These are phyloP conservation scores for Drosophila borborema DNA, from an alignment of 2,888 invertebrate genomes.

Conservation along the genomic window DNA sequence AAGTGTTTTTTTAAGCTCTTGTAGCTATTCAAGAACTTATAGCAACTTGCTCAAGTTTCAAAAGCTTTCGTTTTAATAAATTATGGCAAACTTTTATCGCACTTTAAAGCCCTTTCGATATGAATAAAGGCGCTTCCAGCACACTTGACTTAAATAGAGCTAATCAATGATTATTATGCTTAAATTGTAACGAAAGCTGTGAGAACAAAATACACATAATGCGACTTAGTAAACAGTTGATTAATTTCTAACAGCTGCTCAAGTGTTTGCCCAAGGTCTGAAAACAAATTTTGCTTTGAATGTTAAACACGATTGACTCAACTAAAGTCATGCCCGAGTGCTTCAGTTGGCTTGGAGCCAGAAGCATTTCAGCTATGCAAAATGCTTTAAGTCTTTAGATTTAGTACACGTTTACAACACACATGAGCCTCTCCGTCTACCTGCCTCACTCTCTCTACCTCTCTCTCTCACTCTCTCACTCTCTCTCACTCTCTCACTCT, in stretches of 20 bases:
- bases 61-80: not conserved
- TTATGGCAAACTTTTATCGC: not conserved
- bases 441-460: not conserved
- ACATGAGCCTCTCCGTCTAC: not conserved
- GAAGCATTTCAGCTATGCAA: not conserved
- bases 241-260: not conserved
- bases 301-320: not conserved
- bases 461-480: not conserved
- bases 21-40: too few relatives aligned
- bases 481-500: not conserved
- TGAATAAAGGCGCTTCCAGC: constrained; percentile 1
- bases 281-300: not conserved
- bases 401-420: constrained; percentile 9
- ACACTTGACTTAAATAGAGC: not conserved
- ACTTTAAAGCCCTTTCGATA: not conserved
- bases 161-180: not conserved
- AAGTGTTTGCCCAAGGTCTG: constrained; percentile 8
- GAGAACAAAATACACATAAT: not conserved
- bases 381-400: not conserved
- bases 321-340: not conserved
- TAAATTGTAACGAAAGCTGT: not conserved
- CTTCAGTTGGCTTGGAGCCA: not conserved
- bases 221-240: not conserved
- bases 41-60: too few relatives aligned
- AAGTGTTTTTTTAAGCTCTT: too few relatives aligned